Conservation (phyloP, 2,888 invertebrate species). For the Drosophila putrida region DNA sequence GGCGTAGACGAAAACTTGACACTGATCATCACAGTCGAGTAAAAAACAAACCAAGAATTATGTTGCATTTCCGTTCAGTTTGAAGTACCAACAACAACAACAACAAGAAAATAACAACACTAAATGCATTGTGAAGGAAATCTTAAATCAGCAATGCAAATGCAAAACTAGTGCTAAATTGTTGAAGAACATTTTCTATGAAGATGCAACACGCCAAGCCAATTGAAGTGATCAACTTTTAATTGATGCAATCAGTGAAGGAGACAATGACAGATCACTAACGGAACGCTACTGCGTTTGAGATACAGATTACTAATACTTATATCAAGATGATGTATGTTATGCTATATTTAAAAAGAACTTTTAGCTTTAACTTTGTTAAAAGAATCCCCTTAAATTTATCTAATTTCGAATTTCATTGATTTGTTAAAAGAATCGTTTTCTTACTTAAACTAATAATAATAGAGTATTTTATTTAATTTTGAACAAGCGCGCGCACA, state of each 20-base stretch:
- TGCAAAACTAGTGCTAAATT: constrained; percentile 45
- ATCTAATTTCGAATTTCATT: too few relatives aligned
- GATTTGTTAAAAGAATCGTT: too few relatives aligned
- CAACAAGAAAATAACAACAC: constrained; percentile 19
- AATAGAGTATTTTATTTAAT: too few relatives aligned
- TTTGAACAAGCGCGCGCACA: too few relatives aligned
- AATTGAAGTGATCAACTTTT: constrained; percentile 74
- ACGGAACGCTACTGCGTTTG: too few relatives aligned
- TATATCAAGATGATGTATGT: too few relatives aligned
- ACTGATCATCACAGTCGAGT: constrained; percentile 82
- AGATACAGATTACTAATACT: too few relatives aligned
- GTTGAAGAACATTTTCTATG: constrained; percentile 33
- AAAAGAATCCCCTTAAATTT: too few relatives aligned
- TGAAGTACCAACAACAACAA: constrained; percentile 40
- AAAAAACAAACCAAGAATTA: constrained; percentile 68
- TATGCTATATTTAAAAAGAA: too few relatives aligned
- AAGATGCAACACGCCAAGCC: constrained; percentile 43
- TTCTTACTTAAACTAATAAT: too few relatives aligned
- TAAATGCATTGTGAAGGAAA: constrained; percentile 56
- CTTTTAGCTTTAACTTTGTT: too few relatives aligned
- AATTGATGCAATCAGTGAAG: constrained; percentile 71
- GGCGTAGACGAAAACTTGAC: constrained; percentile 82
- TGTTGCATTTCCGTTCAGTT: constrained; percentile 73
- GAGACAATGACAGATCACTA: constrained; percentile 40
- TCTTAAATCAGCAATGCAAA: constrained; percentile 79